Evolutionary conservation across 2,888 invertebrate genomes (phyloP).

Genomic region (Hirtodrosophila duncani): DNA sequence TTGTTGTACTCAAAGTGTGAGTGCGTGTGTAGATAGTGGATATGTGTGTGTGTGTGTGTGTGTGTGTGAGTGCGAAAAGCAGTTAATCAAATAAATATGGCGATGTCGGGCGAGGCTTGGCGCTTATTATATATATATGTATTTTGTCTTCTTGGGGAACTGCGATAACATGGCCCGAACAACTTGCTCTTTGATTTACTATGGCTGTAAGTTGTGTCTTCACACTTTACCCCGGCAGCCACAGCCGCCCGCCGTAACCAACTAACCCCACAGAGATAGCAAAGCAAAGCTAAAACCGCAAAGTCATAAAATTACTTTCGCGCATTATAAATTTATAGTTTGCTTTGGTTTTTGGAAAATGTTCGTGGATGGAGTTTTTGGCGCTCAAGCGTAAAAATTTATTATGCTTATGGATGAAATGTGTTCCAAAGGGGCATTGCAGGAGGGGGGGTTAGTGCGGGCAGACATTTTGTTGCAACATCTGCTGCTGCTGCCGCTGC

Average conservation of each 20-base stretch:
- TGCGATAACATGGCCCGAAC: slow-evolving; percentile 63
- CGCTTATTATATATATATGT: slow-evolving; percentile 72
- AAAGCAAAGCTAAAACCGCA: slow-evolving; percentile 71
- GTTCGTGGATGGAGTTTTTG: slow-evolving; percentile 15
- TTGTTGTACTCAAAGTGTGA: slow-evolving; percentile 37
- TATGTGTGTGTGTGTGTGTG: slow-evolving; percentile 23
- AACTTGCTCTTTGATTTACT: slow-evolving; percentile 63
- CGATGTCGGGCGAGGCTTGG: slow-evolving; percentile 49
- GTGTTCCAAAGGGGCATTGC: slow-evolving; percentile 13
- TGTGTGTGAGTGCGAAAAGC: slow-evolving; percentile 39
- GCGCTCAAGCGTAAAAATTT: slow-evolving; percentile 76
- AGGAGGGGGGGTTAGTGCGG: slow-evolving; percentile 8
- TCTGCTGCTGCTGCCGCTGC: slow-evolving; percentile 49
- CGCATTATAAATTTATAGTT: slow-evolving; percentile 77
- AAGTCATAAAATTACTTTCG: slow-evolving; percentile 78
- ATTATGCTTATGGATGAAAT: slow-evolving; percentile 72
- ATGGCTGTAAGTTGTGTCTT: slow-evolving; percentile 24
- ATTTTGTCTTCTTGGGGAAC: slow-evolving; percentile 64
- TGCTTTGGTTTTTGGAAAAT: slow-evolving; percentile 54
- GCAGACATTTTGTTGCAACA: slow-evolving; percentile 44
- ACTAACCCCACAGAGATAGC: slow-evolving; percentile 6
- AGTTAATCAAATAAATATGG: slow-evolving; percentile 75
- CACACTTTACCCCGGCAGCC: slow-evolving; percentile 31
- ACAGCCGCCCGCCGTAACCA: background rate
- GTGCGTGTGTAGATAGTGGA: slow-evolving; percentile 25